These are phyloP conservation scores for Ceratina australensis DNA, from an alignment of 1,140 invertebrate species.

Conservation along the genomic window DNA sequence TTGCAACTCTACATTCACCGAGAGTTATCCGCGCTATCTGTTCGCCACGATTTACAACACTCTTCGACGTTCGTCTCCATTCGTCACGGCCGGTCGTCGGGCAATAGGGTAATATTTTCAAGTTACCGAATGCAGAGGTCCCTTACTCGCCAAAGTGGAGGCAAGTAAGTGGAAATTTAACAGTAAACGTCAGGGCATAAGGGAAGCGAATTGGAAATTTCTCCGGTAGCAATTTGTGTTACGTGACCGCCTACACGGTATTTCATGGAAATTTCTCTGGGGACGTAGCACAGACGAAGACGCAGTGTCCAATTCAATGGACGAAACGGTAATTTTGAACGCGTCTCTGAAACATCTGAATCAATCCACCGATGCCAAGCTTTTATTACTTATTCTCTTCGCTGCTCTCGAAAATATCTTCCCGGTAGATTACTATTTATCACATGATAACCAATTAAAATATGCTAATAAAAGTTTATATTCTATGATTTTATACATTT, in stretches of 20 bases:
- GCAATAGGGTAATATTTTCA: constrained; percentile 21
- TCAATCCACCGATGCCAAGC: neutral
- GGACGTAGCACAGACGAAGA: constrained; percentile 38
- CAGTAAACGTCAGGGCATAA: constrained; percentile 46
- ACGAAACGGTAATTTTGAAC: constrained; percentile 29
- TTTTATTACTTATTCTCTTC: too few species aligned
- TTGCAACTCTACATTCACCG: too few species aligned
- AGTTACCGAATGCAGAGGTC: constrained; percentile 39
- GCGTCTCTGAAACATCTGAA: constrained; percentile 13
- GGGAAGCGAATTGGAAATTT: constrained; percentile 59
- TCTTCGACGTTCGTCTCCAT: neutral
- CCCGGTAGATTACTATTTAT: too few species aligned
- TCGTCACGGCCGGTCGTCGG: neutral
- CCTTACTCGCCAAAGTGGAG: constrained; percentile 24
- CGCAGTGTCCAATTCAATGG: constrained; percentile 2
- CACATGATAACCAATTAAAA: too few species aligned
- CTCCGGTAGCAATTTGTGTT: constrained; percentile 55
- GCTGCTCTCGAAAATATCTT: too few species aligned
- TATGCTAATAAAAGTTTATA: too few species aligned
- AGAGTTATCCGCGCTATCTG: too few species aligned
- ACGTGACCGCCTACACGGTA: constrained; percentile 56
- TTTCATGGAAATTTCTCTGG: constrained; percentile 63
- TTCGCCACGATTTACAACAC: neutral
- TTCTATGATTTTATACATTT: too few species aligned
- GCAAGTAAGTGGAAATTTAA: constrained; percentile 60